Base-by-base conservation (phyloP, 1,140 invertebrate genomes). In the Octopus sinensis region DNA sequence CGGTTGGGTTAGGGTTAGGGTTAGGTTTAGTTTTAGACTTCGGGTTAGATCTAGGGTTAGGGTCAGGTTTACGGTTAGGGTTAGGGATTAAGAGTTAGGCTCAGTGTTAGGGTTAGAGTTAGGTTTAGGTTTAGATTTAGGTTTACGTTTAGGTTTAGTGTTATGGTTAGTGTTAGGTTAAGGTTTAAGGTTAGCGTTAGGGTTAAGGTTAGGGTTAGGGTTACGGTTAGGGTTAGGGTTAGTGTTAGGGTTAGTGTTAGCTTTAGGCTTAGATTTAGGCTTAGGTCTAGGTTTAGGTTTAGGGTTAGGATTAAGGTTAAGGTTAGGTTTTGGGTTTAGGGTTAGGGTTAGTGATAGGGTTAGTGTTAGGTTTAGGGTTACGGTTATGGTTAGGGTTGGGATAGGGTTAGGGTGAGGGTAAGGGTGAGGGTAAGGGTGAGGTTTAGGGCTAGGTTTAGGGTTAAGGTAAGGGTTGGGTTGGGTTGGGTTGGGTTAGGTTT, bases 161-260 rank as follows among this genome's bases (percentile, higher is more conserved):
- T 80, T 51, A 80, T 81, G 84, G 83, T 80, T 81, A 80, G 82
- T 84, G 82, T 81, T 83, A 82, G 83, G 83, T 83, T n/a, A n/a
- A n/a, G n/a, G n/a, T n/a, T n/a, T n/a, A n/a, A n/a, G 84, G 85
- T 82, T 84, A 84, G 83, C 81, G 84, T 80, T 82, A 84, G 81
- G 82, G 82, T 81, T 83, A 83, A 82, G 83, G 84, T 82, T 84
- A 84, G 56, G 82, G 12, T n/a, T n/a, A n/a, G 54, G 82, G 79
- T 75, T 79, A 43, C n/a, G 82, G 82, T 52, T 82, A 76, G 75
- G 82, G 82, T 75, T 81, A 79, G 78, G 81, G 78, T n/a, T n/a
- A n/a, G n/a, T n/a, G n/a, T n/a, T n/a, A n/a, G n/a, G n/a, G n/a
- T n/a, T n/a, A n/a, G n/a, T n/a, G n/a, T n/a, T n/a, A n/a, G n/a